Conservation (phyloP, 2,113 vertebrate genomes). For the Brienomyrus longianalis region DNA sequence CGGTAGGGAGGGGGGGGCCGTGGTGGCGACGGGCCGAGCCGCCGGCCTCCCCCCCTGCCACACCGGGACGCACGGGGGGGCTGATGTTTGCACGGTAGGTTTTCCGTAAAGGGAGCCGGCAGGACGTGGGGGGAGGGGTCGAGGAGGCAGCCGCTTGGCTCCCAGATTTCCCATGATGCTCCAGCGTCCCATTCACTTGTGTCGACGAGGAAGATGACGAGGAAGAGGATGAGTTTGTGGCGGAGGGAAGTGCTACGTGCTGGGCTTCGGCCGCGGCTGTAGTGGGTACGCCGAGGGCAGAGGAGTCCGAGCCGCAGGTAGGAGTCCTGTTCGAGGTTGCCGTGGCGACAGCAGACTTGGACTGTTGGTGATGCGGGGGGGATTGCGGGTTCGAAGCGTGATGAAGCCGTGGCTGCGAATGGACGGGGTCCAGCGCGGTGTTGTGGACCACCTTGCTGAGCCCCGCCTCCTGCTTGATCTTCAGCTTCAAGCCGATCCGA, state of each 20-base stretch:
- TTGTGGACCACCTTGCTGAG: constrained; percentile 90
- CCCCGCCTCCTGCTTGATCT: constrained; percentile 91
- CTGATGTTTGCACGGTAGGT: constrained; percentile 80
- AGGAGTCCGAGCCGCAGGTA: neutral
- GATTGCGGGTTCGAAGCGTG: neutral
- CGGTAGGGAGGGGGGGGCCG: constrained; percentile 28
- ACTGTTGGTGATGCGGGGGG: neutral
- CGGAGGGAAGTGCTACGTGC: constrained; percentile 35
- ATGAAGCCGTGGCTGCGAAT: constrained; percentile 49
- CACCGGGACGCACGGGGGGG: constrained; percentile 60
- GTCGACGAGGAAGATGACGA: constrained; percentile 26
- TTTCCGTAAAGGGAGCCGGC: constrained; percentile 79
- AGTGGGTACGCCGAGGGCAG: neutral
- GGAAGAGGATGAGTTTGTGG: constrained; percentile 33
- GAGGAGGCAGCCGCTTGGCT: constrained; percentile 50
- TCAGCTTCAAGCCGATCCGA: constrained; percentile 85
- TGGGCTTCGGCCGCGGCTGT: constrained; percentile 28
- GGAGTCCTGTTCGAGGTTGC: constrained; percentile 27
- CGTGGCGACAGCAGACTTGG: constrained; percentile 31
- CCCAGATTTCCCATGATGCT: constrained; percentile 53
- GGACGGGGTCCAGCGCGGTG: constrained; percentile 81
- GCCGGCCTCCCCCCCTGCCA: constrained; percentile 55
- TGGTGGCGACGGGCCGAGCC: constrained; percentile 30
- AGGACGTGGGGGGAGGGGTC: constrained; percentile 57
- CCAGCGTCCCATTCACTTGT: constrained; percentile 78